A percentile compares a stretch with the other conserved stretches of the same genome.
Conservation (phyloP, 2,797 vertebrate genomes). For the Apogon talboti region DNA sequence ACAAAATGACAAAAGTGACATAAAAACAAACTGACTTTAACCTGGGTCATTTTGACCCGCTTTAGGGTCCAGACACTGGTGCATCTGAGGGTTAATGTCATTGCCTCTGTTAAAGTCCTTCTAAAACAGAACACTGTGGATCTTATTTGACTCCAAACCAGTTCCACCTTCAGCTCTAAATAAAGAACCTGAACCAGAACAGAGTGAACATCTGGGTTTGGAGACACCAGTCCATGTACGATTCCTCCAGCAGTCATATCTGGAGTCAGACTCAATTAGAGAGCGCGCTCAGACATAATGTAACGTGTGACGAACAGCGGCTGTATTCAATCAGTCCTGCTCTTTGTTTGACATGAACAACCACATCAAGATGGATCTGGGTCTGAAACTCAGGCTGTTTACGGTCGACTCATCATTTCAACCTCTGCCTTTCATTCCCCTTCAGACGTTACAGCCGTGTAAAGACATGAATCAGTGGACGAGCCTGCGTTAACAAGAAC, state of each 20-base stretch:
- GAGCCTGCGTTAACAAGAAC: slow-evolving; percentile 35
- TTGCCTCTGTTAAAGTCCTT: too few species aligned
- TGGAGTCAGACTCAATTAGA: slow-evolving; percentile 57
- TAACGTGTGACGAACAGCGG: slow-evolving; percentile 20
- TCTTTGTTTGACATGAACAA: slow-evolving; percentile 45
- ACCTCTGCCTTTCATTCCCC: slow-evolving; percentile 40
- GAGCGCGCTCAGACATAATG: slow-evolving; percentile 41
- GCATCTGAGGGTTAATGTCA: too few species aligned
- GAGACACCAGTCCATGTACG: slow-evolving; percentile 18
- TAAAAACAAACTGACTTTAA: too few species aligned
- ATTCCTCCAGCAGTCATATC: slow-evolving; percentile 28
- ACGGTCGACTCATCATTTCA: slow-evolving; percentile 37
- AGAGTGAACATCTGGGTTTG: slow-evolving; percentile 46
- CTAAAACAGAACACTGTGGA: too few species aligned
- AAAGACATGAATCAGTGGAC: slow-evolving; percentile 33
- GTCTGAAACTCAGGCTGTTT: slow-evolving; percentile 46
- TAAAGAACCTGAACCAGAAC: too few species aligned
- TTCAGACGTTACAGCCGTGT: slow-evolving; percentile 21
- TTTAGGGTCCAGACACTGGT: too few species aligned
- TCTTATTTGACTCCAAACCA: too few species aligned
- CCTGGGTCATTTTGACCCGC: too few species aligned
- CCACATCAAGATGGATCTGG: slow-evolving; percentile 54
- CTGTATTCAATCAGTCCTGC: slow-evolving; percentile 39
- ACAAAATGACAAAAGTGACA: too few species aligned
- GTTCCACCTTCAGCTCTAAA: too few species aligned